Conservation (phyloP, 2,797 vertebrate species). For the Liparis tanakae region DNA sequence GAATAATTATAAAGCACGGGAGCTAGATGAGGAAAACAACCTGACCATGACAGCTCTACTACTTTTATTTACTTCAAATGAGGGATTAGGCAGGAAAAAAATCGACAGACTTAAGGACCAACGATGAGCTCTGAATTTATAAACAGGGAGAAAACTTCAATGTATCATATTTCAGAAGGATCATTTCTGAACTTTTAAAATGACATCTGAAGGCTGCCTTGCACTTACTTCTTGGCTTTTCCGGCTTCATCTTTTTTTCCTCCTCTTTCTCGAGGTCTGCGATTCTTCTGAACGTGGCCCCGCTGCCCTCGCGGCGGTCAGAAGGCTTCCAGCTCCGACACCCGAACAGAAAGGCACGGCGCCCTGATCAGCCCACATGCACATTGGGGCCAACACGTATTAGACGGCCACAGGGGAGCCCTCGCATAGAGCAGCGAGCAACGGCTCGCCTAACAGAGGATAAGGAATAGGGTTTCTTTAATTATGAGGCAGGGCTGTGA, state of each 20-base stretch:
- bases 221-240: conserved; percentile 58
- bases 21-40: conserved; percentile 81
- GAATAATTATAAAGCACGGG: conserved; percentile 87
- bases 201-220: conserved; percentile 41
- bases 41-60: conserved; percentile 85
- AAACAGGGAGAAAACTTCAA: conserved; percentile 70
- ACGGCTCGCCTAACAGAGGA: conserved; percentile 81
- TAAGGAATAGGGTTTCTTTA: conserved; percentile 84
- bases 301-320: conserved; percentile 61
- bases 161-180: conserved; percentile 65
- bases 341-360: conserved; percentile 69
- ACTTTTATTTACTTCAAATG: conserved; percentile 87
- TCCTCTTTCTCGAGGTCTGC: conserved; percentile 52
- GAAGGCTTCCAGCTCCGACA: conserved; percentile 66
- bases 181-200: conserved; percentile 62
- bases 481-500: conserved; percentile 81
- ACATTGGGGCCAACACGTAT: conserved; percentile 74
- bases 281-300: conserved; percentile 58
- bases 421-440: conserved; percentile 64
- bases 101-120: conserved; percentile 77
- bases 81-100: conserved; percentile 81
- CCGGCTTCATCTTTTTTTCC: conserved; percentile 52
- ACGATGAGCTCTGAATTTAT: conserved; percentile 72
- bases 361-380: conserved; percentile 72
- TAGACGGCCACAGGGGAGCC: conserved; percentile 76